Conservation (phyloP, 2,113 vertebrate genomes). For the Zapus hudsonius region DNA sequence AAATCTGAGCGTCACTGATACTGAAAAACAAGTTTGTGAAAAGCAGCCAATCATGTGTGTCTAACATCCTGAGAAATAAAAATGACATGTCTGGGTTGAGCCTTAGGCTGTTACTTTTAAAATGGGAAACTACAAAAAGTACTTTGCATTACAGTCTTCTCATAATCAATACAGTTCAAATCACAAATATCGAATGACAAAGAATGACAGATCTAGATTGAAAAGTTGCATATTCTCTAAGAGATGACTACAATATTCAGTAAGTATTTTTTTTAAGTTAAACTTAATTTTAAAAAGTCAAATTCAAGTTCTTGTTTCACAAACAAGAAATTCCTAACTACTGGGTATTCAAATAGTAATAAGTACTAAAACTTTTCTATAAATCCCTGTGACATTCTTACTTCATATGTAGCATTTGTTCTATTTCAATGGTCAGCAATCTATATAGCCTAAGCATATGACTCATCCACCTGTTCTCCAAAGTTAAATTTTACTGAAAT, state of each 20-base stretch:
- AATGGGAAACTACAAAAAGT: not conserved
- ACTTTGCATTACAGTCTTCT: not conserved
- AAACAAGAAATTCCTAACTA: not conserved
- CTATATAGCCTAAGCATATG: not conserved
- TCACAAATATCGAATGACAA: slow-evolving; percentile 23
- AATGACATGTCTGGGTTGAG: not conserved
- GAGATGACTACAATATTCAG: not conserved
- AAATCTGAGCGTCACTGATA: not conserved
- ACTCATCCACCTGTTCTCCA: not conserved
- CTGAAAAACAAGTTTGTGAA: not conserved
- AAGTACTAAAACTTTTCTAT: not conserved
- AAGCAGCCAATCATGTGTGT: not conserved
- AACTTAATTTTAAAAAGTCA: not conserved
- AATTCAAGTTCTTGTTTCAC: slow-evolving; percentile 25
- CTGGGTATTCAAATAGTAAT: not conserved
- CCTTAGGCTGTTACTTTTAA: not conserved
- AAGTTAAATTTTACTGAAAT: not conserved
- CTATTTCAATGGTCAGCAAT: not conserved
- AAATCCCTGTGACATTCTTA: not conserved
- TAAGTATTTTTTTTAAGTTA: slow-evolving; percentile 15
- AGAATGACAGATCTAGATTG: not conserved
- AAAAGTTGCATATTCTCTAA: not conserved
- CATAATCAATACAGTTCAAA: slow-evolving; percentile 28
- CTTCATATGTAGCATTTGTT: not conserved
- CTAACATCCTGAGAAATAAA: not conserved